phyloP scores from a whole-genome alignment of 2,888 invertebrate genomes.

The Stenurella melanura region DNA sequence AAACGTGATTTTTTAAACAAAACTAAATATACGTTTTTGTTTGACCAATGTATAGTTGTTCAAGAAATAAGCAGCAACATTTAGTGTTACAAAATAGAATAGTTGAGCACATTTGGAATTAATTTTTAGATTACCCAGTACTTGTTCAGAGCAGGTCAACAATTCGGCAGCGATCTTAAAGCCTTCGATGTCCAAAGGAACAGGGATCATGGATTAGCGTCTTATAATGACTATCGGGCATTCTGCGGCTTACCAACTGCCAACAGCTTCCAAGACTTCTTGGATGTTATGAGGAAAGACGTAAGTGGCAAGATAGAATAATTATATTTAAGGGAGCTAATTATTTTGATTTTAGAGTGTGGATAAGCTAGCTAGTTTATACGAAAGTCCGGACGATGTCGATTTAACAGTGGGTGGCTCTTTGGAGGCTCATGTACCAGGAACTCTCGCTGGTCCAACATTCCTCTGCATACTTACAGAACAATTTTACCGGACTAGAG shows the following conservation, averaged over 20 bases:
- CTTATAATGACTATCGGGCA: constrained; percentile 84
- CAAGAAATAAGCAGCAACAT: background rate
- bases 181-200: constrained; percentile 90
- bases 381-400: constrained; percentile 85
- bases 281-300: constrained; percentile 79
- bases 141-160: constrained; percentile 80
- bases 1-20: background rate
- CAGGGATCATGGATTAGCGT: constrained; percentile 87
- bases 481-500: constrained; percentile 87
- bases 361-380: constrained; percentile 78
- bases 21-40: background rate
- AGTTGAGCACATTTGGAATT: constrained; percentile 17
- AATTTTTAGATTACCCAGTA: constrained; percentile 78
- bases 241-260: constrained; percentile 85
- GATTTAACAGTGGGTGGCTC: constrained; percentile 91
- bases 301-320: constrained; percentile 70
- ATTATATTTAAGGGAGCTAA: background rate
- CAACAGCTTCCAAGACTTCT: constrained; percentile 80
- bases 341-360: constrained; percentile 76
- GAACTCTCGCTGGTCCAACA: constrained; percentile 88
- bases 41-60: background rate
- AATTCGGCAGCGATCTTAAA: constrained; percentile 86
- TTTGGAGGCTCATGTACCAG: constrained; percentile 84
- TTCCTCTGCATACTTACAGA: constrained; percentile 90
- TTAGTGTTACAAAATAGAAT: background rate